Conservation (phyloP, 2,113 vertebrate species). For the Mellivora capensis region DNA sequence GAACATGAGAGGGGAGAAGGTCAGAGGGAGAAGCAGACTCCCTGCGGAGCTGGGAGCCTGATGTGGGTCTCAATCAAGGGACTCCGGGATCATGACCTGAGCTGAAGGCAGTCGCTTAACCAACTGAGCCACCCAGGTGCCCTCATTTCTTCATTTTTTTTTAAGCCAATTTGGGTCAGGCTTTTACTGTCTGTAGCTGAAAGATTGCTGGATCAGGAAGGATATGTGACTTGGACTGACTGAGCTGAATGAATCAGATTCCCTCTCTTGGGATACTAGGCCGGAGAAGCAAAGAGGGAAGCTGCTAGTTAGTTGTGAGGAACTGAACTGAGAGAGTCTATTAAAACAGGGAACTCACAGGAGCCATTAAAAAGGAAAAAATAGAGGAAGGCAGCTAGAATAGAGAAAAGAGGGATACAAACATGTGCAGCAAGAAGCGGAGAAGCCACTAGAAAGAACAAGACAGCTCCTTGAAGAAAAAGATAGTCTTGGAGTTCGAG, state of each 20-base stretch:
- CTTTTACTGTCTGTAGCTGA: slow-evolving; percentile 7
- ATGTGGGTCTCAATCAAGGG: too few relatives aligned
- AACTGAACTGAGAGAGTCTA: background rate
- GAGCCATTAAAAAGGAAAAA: background rate
- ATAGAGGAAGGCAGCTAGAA: background rate
- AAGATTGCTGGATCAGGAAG: background rate
- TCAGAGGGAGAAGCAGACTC: too few relatives aligned
- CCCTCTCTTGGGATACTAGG: background rate
- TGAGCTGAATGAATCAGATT: background rate
- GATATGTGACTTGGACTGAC: background rate
- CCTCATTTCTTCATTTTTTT: background rate
- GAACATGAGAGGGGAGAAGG: too few relatives aligned
- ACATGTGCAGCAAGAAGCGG: background rate
- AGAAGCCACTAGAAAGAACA: background rate
- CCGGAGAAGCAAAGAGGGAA: background rate
- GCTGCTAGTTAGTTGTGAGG: background rate
- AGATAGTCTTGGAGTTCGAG: background rate
- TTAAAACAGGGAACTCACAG: background rate
- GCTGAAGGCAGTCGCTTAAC: too few relatives aligned
- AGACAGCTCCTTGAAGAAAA: background rate
- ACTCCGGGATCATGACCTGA: too few relatives aligned
- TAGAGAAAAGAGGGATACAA: background rate
- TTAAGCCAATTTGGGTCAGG: background rate
- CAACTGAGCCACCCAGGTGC: too few relatives aligned
- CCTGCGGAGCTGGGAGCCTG: too few relatives aligned